A percentile compares a stretch with the other conserved stretches of the same genome.
Conservation (phyloP, 1,140 invertebrate species). For the Schmidtea mediterranea region DNA sequence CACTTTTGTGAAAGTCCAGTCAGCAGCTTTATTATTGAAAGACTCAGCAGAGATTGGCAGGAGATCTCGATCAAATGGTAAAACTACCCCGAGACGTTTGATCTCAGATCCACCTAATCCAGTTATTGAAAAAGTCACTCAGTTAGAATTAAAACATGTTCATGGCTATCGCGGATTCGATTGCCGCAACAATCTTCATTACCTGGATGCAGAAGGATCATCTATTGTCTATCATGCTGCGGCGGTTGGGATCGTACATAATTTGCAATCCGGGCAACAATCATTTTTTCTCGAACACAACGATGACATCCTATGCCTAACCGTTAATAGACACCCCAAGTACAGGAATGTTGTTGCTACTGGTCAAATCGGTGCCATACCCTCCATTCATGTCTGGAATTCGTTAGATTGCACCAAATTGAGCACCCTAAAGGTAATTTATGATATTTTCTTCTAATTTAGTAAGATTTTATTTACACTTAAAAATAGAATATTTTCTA, state of each 20-base stretch:
- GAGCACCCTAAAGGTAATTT: constrained; percentile 18
- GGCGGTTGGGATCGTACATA: constrained; percentile 22
- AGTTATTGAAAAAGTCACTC: constrained; percentile 13
- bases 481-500: too few relatives aligned
- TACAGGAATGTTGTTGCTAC: constrained; percentile 22
- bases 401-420: constrained; percentile 18
- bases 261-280: constrained; percentile 16
- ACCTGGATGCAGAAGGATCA: constrained; percentile 17
- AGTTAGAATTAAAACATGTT: constrained; percentile 22
- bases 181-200: constrained; percentile 23
- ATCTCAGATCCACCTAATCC: too few relatives aligned
- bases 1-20: too few relatives aligned
- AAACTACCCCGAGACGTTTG: too few relatives aligned
- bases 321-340: constrained; percentile 23
- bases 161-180: constrained; percentile 28
- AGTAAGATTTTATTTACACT: too few relatives aligned
- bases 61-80: too few relatives aligned
- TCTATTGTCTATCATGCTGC: constrained; percentile 27
- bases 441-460: too few relatives aligned
- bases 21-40: too few relatives aligned
- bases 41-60: too few relatives aligned
- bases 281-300: constrained; percentile 26
- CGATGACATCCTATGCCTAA: constrained; percentile 27
- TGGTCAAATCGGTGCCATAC: constrained; percentile 22
- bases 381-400: constrained; percentile 25